A percentile compares a stretch with the other conserved stretches of the same genome.
phyloP scores from a whole-genome alignment of 2,113 vertebrate genomes.

The Riparia riparia region DNA sequence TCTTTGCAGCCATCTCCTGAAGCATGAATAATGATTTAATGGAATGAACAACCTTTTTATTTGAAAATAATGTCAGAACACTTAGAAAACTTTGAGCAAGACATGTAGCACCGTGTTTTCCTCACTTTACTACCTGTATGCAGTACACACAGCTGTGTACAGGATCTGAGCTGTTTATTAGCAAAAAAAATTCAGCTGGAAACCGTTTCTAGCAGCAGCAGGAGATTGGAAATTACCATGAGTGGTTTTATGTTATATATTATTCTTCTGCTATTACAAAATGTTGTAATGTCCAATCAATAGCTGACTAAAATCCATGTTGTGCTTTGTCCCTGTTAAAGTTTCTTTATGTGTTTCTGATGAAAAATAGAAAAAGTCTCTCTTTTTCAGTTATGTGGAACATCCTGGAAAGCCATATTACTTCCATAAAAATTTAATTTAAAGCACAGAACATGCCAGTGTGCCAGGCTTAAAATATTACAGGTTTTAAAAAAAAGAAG shows the following conservation, averaged over 20 bases:
- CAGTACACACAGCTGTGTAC: neutral
- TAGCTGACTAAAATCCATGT: conserved; percentile 63
- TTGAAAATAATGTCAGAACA: conserved; percentile 8
- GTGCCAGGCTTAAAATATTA: conserved; percentile 74
- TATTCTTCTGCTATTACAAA: conserved; percentile 55
- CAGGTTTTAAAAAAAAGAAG: neutral
- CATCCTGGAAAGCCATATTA: conserved; percentile 19
- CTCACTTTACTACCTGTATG: neutral
- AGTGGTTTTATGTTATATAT: conserved; percentile 15
- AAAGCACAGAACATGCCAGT: conserved; percentile 65
- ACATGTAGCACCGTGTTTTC: conserved; percentile 60
- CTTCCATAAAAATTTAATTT: conserved; percentile 67
- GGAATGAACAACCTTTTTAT: conserved; percentile 55
- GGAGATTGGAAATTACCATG: conserved; percentile 46
- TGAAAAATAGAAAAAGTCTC: conserved; percentile 48
- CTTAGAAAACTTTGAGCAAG: conserved; percentile 38
- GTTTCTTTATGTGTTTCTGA: conserved; percentile 52
- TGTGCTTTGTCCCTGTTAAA: conserved; percentile 68
- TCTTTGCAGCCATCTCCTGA: conserved; percentile 41
- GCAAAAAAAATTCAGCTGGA: neutral
- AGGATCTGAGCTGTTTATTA: neutral
- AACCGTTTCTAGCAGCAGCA: conserved; percentile 49
- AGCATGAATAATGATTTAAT: conserved; percentile 16
- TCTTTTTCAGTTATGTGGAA: conserved; percentile 40
- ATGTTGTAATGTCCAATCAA: conserved; percentile 60